Evolutionary conservation across 2,113 vertebrate genomes (phyloP).

Genomic region (Rostratula benghalensis): DNA sequence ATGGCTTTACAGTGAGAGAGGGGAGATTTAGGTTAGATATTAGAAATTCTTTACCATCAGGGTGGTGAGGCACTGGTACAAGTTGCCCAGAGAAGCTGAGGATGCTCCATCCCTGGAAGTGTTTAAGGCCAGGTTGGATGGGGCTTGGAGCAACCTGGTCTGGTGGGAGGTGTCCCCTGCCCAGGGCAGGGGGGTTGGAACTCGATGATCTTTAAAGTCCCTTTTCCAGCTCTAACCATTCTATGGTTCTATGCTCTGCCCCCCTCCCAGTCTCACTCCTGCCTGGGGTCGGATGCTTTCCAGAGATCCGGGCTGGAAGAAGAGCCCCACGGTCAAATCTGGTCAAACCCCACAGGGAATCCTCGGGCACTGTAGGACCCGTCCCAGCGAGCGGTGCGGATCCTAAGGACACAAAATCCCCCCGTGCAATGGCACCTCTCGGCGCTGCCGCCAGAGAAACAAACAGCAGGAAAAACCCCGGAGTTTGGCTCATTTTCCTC

Average conservation of each 20-base stretch:
- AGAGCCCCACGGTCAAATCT: background rate
- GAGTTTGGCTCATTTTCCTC: background rate
- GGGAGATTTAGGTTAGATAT: too few species aligned
- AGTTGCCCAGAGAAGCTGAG: too few species aligned
- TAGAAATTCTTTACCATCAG: too few species aligned
- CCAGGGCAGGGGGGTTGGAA: too few species aligned
- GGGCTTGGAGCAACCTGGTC: too few species aligned
- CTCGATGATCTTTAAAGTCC: too few species aligned
- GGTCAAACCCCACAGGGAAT: background rate
- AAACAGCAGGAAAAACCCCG: background rate
- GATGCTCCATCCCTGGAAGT: too few species aligned
- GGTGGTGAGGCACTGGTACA: too few species aligned
- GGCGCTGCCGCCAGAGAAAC: background rate
- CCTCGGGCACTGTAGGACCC: rapidly evolving
- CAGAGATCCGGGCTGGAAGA: background rate
- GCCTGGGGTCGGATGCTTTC: rapidly evolving
- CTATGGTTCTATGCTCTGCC: background rate
- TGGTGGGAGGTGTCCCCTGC: too few species aligned
- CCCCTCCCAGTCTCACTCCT: background rate
- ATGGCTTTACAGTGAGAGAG: too few species aligned
- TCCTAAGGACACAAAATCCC: background rate
- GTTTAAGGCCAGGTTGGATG: too few species aligned
- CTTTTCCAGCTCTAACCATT: too few species aligned
- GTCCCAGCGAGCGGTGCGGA: rapidly evolving
- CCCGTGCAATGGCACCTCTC: background rate